phyloP scores from a whole-genome alignment of 2,888 invertebrate genomes.

The Siphlonurus alternatus region DNA sequence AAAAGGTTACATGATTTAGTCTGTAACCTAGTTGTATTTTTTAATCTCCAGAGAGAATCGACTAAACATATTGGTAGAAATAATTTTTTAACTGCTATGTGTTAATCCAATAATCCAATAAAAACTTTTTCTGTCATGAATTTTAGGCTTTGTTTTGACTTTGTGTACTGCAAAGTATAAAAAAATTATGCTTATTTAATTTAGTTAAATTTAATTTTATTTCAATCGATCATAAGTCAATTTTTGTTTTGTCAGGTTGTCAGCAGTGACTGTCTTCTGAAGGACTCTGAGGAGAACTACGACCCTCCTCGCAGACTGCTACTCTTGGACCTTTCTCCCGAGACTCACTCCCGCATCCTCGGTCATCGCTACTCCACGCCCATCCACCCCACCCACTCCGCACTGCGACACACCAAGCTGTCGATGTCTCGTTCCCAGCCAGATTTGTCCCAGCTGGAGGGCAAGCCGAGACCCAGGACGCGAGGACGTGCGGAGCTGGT shows the following conservation, averaged over 20 bases:
- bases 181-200: no score
- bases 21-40: no score
- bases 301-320: not conserved
- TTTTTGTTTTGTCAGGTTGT: not conserved
- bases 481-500: slow-evolving; percentile 19
- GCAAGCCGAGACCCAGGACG: slow-evolving; percentile 32
- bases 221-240: no score
- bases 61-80: no score
- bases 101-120: no score
- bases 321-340: not conserved
- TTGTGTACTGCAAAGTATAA: no score
- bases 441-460: slow-evolving; percentile 47
- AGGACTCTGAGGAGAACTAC: not conserved
- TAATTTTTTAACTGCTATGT: no score
- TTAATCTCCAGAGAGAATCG: no score
- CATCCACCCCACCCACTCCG: not conserved
- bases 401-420: slow-evolving; percentile 31
- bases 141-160: no score
- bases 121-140: no score
- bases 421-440: slow-evolving; percentile 66
- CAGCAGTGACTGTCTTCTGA: not conserved
- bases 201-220: no score
- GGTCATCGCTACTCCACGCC: not conserved
- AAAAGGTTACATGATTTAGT: no score
- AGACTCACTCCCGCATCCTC: not conserved